Evolutionary conservation across 2,113 vertebrate genomes (phyloP), one percentile per base, ranked within the genome.

Genomic region (Odontesthes bonariensis): DNA sequence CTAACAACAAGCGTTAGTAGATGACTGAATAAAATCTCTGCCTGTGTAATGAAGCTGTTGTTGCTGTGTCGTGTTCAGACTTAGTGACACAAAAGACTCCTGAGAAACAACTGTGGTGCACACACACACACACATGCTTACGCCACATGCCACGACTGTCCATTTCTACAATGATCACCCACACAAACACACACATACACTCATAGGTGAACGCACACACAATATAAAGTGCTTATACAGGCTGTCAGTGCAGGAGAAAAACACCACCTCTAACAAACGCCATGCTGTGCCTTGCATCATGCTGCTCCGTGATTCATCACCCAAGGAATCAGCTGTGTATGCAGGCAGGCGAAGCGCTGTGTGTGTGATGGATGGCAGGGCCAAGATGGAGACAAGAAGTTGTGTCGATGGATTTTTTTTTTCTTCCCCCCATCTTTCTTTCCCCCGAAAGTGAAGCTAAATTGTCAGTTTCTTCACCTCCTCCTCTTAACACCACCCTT

Each of bases 321-420:
- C 69, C 27, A 16, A 60, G 66, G 80, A 85, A 88, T 88, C 84
- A 59, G 78, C 66, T 20, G 60, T 75, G 88, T 83, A 81, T 66
- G 81, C 77, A 82, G 74, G 56, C 46, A 1, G 46, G 38, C 35
- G 60, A 47, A 33, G 65, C 23, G 58, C 20, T 46, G 70, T 57
- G 49, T 54, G 83, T 72, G 66, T 65, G 90, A 92, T 89, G 86
- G 85, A 91, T 90, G 71, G 79, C 75, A 79, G 69, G 81, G 69
- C 75, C 75, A 87, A 77, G 78, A 79, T 64, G 82, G 83, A 90
- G 87, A 91, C 91, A 93, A 90, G 91, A 82, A 89, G 60, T 84
- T 91, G 80, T 63, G 73, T 74, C 70, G 81, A 80, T 65, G 55
- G 6, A 62, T 44, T 81, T 79, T 73, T 72, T 75, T 60, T 31